Evolutionary conservation across 2,888 invertebrate genomes (phyloP), one percentile per base, ranked within the genome.

Genomic region (Ennomos quercinarius): DNA sequence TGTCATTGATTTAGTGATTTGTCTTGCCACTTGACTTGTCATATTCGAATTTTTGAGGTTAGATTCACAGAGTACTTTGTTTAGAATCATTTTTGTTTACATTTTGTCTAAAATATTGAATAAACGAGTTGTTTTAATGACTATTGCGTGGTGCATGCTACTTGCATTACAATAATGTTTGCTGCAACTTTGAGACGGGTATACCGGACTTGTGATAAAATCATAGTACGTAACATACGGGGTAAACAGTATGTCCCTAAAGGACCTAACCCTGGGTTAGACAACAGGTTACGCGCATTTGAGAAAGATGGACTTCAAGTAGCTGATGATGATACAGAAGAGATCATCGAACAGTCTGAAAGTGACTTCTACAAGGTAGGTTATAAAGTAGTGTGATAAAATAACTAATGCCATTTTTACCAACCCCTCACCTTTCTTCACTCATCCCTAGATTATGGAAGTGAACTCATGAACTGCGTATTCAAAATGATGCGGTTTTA

Each of bases 311-410:
- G 84, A 1, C 52, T 86, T 9, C 73, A 70, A 37, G 69, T 91
- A 10, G 75, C 80, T 42, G 78, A 87, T 36, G 80, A 83, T 6
- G 80, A 91, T 63, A 78, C 80, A 10, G 87, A 90, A 65, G 87
- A 92, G 56, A 83, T 86, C 51, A 68, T 93, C 2, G 91, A 90
- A 60, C 74, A 83, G 61, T 89, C 88, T 8, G 89, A 87, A 38
- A 86, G 87, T 50, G 87, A 91, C 64, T 90, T 93, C 64, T 80
- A 78, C 55, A 81, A 86, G 44, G 86, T 91, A 66, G 74, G 74
- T 13, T 34, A 76, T 70, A 54, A 10, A 12, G 35, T 44, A 1
- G 35, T 40, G 34, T 2, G 27, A 43, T 36, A 34, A 9, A 4
- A 11, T 38, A 11, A n/a, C 13, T 37, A 37, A 11, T 37, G 10